A percentile compares a stretch with the other conserved stretches of the same genome.
Evolutionary conservation across 2,888 invertebrate species (phyloP).

Genomic region (Macrophya alboannulata): DNA sequence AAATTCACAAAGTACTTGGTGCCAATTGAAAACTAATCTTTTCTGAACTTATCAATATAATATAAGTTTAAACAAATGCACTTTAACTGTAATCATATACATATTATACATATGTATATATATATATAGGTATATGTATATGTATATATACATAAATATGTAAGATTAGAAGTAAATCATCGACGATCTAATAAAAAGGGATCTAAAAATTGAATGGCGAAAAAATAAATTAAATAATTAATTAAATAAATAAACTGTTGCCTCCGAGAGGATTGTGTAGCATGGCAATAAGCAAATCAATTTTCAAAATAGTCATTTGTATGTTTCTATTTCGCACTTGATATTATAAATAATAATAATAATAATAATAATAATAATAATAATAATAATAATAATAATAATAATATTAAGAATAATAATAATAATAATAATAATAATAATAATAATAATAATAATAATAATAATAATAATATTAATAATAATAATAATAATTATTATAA

Average conservation of each 20-base stretch:
- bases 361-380: conserved; percentile 17
- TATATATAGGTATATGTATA: background rate
- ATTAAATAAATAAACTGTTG: conserved; percentile 62
- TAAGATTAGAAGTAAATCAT: conserved; percentile 55
- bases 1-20: conserved; percentile 65
- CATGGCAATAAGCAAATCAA: conserved; percentile 65
- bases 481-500: background rate
- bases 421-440: conserved; percentile 9
- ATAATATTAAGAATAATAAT: background rate
- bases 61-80: conserved; percentile 52
- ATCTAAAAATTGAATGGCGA: conserved; percentile 41
- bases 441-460: background rate
- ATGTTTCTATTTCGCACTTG: conserved; percentile 51
- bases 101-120: conserved; percentile 35
- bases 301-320: conserved; percentile 48
- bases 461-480: conserved; percentile 14
- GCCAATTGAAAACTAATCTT: conserved; percentile 64
- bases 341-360: background rate
- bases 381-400: conserved; percentile 10
- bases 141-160: conserved; percentile 53
- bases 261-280: conserved; percentile 69
- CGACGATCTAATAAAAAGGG: conserved; percentile 43
- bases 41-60: conserved; percentile 59
- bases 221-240: conserved; percentile 58
- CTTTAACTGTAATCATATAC: conserved; percentile 37